Evolutionary conservation across 2,888 invertebrate species (phyloP), one percentile per base, ranked within the genome.

Genomic region (Bugulina stolonifera): DNA sequence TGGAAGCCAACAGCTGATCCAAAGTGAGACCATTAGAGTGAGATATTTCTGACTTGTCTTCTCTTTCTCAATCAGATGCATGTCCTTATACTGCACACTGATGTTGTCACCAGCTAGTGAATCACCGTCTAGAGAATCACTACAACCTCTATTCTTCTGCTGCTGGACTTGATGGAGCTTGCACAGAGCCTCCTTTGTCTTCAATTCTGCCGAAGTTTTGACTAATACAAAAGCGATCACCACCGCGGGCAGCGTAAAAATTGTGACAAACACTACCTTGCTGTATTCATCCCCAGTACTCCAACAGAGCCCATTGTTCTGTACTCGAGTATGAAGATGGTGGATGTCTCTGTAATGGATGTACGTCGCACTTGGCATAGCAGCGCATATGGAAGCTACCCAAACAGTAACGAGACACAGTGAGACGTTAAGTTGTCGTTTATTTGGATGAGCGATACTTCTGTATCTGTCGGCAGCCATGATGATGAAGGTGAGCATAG

Each of bases 301-400:
- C 70, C 79, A 80, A 73, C 83, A 83, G 3, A 83, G 78, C 1
- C 82, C 82, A 23, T 80, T 79, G 25, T 80, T 80, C 0, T 77
- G 73, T 69, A 81, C 81, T 1, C 75, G 69, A 22, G 73, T 71
- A 34, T 80, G 81, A 1, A 82, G 74, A 34, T 89, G 87, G 87
- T 79, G 89, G 72, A 91, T 85, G 81, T 90, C 90, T 73, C 90
- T 86, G 83, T 90, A 90, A 74, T 89, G 88, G 73, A 89, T 90
- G 82, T 90, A 91, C 75, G 90, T 89, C 58, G 90, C 89, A 84
- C 90, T 90, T 0, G 91, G 91, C 75, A 91, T 83, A 0, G 90
- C 90, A 73, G 90, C 88, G 79, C 90, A 89, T 77, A 90, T 87
- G 23, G 90, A 89, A 58, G 89, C 88, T 23, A 90, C 87, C 91